Percentiles rank a stretch among this genome's conserved stretches.
Evolutionary conservation across 2,888 invertebrate genomes (phyloP).

Genomic region (Pachliopta kotzebuea): DNA sequence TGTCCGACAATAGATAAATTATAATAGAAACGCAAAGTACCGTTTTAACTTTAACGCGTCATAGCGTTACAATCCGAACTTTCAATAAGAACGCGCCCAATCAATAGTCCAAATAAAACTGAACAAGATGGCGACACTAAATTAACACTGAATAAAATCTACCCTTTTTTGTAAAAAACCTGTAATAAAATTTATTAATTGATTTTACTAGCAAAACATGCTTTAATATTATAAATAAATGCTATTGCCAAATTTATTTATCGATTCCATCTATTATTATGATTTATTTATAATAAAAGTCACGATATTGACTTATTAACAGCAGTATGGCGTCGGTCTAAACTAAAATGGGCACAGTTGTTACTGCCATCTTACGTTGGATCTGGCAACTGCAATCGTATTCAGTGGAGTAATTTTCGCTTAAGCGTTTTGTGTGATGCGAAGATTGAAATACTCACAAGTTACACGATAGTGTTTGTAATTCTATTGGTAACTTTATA

Average conservation of each 20-base stretch:
- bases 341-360: slow-evolving; percentile 46
- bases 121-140: slow-evolving; percentile 61
- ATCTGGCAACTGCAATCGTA: slow-evolving; percentile 63
- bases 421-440: slow-evolving; percentile 47
- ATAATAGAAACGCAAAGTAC: slow-evolving; percentile 45
- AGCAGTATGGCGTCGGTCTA: slow-evolving; percentile 33
- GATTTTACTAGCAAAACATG: neutral
- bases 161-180: slow-evolving; percentile 6
- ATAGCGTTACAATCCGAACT: slow-evolving; percentile 37
- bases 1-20: slow-evolving; percentile 44
- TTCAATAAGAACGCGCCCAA: slow-evolving; percentile 59
- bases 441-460: slow-evolving; percentile 46
- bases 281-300: slow-evolving; percentile 27
- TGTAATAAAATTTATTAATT: neutral
- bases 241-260: neutral
- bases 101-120: slow-evolving; percentile 49
- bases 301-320: slow-evolving; percentile 31
- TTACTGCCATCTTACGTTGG: slow-evolving; percentile 76
- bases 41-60: slow-evolving; percentile 48
- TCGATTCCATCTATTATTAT: neutral
- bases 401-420: slow-evolving; percentile 61
- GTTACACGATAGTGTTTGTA: slow-evolving; percentile 53
- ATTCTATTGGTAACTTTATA: slow-evolving; percentile 63
- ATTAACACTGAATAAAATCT: slow-evolving; percentile 34
- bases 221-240: neutral